Conservation (phyloP, 2,888 invertebrate species). For the Polyommatus icarus region DNA sequence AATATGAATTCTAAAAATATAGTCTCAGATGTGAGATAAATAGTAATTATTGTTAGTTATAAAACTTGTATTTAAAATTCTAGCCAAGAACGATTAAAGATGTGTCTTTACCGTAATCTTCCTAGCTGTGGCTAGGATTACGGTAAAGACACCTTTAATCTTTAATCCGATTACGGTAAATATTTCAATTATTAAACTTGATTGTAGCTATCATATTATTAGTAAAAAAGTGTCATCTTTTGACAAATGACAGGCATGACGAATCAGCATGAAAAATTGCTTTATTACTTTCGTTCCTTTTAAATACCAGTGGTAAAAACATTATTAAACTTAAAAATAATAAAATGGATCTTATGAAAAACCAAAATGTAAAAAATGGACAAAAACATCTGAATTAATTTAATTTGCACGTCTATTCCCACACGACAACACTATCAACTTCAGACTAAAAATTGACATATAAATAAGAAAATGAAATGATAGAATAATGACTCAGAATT, state of each 20-base stretch:
- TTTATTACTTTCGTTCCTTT: neutral
- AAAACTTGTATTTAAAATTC: too few relatives aligned
- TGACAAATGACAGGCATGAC: neutral
- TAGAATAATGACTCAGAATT: slow-evolving; percentile 6
- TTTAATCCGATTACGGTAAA: too few relatives aligned
- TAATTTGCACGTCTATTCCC: neutral
- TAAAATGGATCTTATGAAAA: neutral
- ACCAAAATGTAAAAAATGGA: neutral
- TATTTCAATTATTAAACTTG: neutral
- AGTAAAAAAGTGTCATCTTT: neutral
- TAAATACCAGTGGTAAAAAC: neutral
- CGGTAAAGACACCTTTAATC: too few relatives aligned
- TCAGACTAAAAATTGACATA: neutral
- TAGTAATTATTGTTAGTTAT: neutral
- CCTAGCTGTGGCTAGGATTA: too few relatives aligned
- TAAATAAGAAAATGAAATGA: neutral
- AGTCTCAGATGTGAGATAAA: neutral
- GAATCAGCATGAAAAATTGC: neutral
- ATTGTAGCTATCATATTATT: neutral
- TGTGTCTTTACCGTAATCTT: too few relatives aligned
- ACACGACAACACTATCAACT: neutral
- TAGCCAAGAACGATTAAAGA: too few relatives aligned
- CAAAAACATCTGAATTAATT: neutral
- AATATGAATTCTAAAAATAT: neutral
- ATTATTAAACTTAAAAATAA: neutral